Conservation (phyloP, 2,888 invertebrate genomes). For the Thyatira batis region DNA sequence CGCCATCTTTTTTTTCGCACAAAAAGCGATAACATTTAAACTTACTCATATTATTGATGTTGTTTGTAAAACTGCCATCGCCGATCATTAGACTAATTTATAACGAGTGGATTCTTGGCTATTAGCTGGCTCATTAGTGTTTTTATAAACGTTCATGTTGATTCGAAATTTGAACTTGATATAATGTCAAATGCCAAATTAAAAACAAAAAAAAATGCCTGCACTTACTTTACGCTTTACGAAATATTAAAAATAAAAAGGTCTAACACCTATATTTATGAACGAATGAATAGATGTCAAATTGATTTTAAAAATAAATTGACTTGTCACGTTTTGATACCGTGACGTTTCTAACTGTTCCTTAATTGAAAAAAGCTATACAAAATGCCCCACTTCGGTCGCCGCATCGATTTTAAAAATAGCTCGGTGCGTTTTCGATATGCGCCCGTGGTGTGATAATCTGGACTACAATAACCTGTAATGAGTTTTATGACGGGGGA, state of each 20-base stretch:
- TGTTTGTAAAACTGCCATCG: conserved; percentile 28
- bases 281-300: conserved; percentile 5
- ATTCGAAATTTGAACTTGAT: background rate
- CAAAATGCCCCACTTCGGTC: conserved; percentile 74
- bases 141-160: background rate
- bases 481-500: conserved; percentile 30
- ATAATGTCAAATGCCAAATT: background rate
- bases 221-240: no score
- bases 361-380: conserved; percentile 70
- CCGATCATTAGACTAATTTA: conserved; percentile 21
- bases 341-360: conserved; percentile 47
- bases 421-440: conserved; percentile 75
- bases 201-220: background rate
- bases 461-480: conserved; percentile 33
- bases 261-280: background rate
- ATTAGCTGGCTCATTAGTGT: background rate
- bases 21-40: conserved; percentile 39
- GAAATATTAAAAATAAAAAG: background rate
- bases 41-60: conserved; percentile 43
- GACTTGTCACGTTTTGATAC: conserved; percentile 12
- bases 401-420: conserved; percentile 81
- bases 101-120: conserved; percentile 11
- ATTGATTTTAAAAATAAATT: conserved; percentile 8
- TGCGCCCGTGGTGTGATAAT: conserved; percentile 55
- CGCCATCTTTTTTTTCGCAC: conserved; percentile 42